phyloP scores from a whole-genome alignment of 2,888 invertebrate species.

The Agonopterix arenella region DNA sequence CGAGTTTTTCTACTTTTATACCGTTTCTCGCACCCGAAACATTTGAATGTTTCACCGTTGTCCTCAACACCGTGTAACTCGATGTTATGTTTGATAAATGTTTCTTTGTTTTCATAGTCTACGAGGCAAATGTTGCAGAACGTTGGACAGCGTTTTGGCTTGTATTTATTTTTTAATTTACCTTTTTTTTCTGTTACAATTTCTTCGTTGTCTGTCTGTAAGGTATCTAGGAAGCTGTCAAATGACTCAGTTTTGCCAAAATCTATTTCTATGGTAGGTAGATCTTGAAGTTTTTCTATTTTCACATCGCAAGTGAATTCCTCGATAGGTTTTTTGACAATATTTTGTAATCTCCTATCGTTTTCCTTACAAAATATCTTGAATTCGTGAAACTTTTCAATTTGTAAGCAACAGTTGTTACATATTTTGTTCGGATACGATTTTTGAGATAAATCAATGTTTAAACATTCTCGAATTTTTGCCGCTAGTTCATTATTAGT shows the following conservation, averaged over 20 bases:
- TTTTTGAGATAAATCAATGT: slow-evolving; percentile 32
- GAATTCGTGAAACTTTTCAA: slow-evolving; percentile 47
- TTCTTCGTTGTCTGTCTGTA: slow-evolving; percentile 12
- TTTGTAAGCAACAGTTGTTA: slow-evolving; percentile 32
- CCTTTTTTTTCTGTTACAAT: slow-evolving; percentile 6
- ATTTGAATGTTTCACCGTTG: slow-evolving; percentile 41
- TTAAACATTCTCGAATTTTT: slow-evolving; percentile 44
- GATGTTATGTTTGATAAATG: slow-evolving; percentile 36
- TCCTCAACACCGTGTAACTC: slow-evolving; percentile 44
- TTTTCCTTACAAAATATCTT: slow-evolving; percentile 44
- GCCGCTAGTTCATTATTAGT: slow-evolving; percentile 24
- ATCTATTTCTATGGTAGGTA: slow-evolving; percentile 5
- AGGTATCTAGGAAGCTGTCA: slow-evolving; percentile 14
- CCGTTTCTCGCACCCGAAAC: slow-evolving; percentile 56
- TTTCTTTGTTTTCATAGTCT: slow-evolving; percentile 32
- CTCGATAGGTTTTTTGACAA: slow-evolving; percentile 16
- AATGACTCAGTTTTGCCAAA: slow-evolving; percentile 8
- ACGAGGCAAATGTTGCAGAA: slow-evolving; percentile 50
- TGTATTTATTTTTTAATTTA: slow-evolving; percentile 22
- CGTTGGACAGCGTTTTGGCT: slow-evolving; percentile 29
- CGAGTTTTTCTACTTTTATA: slow-evolving; percentile 44
- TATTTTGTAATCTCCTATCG: slow-evolving; percentile 35
- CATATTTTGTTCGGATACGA: slow-evolving; percentile 43
- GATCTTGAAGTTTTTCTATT: slow-evolving; percentile 15
- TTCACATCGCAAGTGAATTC: slow-evolving; percentile 10